Conservation (phyloP, 2,797 vertebrate genomes). For the Taenioides sp. region DNA sequence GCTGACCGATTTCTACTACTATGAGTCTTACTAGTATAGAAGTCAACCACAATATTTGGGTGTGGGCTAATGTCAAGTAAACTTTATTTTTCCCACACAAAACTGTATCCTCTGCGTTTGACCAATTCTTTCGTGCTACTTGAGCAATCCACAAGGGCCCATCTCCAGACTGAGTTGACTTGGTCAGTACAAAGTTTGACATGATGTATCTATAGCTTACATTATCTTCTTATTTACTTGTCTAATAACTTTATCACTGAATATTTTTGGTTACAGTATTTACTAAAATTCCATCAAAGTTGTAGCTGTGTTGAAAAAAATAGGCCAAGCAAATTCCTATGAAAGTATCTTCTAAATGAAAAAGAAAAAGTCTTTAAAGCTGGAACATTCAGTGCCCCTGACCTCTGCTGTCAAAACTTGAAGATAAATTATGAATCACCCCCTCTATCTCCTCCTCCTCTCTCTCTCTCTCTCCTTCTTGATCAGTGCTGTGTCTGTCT, state of each 20-base stretch:
- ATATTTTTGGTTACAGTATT: neutral
- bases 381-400: conserved; percentile 14
- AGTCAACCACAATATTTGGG: neutral
- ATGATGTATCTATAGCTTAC: no score
- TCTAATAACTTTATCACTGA: neutral
- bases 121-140: neutral
- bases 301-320: no score
- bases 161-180: no score
- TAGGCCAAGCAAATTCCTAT: no score
- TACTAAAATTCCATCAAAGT: no score
- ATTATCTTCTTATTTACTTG: neutral
- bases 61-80: neutral
- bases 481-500: neutral
- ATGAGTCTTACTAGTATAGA: no score
- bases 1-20: neutral
- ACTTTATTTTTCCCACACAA: neutral
- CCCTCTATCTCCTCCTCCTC: neutral
- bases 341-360: neutral
- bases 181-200: neutral
- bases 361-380: neutral
- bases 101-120: neutral
- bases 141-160: no score
- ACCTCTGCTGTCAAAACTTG: conserved; percentile 35
- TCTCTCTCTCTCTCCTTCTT: neutral
- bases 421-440: conserved; percentile 28